phyloP scores from a whole-genome alignment of 2,113 vertebrate species.

The Pteropus alecto region DNA sequence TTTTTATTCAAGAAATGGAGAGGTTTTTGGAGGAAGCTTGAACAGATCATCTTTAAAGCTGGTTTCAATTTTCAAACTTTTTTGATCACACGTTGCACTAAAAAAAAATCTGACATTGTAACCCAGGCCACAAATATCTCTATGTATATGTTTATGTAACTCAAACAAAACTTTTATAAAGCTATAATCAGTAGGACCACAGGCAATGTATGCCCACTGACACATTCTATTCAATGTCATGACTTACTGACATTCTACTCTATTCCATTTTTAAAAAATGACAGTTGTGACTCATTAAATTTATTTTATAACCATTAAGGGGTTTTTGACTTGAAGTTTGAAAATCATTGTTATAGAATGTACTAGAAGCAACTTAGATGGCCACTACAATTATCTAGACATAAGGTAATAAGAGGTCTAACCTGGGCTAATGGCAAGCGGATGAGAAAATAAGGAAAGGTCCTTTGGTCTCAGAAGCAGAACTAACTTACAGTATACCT shows the following conservation, averaged over 20 bases:
- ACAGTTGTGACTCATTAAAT: neutral
- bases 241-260: too few relatives aligned
- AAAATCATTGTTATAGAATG: neutral
- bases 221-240: neutral
- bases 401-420: neutral
- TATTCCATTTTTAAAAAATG: neutral
- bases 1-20: neutral
- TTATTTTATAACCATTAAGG: neutral
- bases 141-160: neutral
- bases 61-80: neutral
- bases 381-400: neutral
- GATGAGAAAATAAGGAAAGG: neutral
- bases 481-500: neutral
- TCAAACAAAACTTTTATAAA: neutral
- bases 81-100: neutral
- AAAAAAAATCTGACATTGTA: neutral
- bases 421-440: neutral
- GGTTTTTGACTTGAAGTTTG: conserved; percentile 14
- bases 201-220: neutral
- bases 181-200: neutral
- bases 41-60: neutral
- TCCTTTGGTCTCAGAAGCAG: neutral
- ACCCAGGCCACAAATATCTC: neutral
- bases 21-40: neutral
- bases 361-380: neutral